Evolutionary conservation across 2,888 invertebrate species (phyloP).

Genomic region (Boloria selene): DNA sequence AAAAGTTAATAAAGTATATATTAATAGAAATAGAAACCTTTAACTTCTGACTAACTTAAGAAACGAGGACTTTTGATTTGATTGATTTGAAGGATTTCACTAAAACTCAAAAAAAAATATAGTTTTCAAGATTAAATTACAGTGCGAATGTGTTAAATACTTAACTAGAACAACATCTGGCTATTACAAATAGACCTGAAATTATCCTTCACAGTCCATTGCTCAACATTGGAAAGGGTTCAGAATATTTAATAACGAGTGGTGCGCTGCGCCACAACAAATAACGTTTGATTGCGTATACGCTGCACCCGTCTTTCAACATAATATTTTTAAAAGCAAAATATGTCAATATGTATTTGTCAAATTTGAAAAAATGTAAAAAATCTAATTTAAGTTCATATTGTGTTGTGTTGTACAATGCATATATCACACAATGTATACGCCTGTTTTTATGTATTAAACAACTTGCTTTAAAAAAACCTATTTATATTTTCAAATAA

Average conservation of each 20-base stretch:
- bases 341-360: not conserved
- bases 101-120: not conserved
- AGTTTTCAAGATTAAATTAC: not conserved
- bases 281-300: constrained; percentile 28
- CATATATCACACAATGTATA: too few species aligned
- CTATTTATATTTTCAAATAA: too few species aligned
- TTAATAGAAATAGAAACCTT: not conserved
- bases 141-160: constrained; percentile 5
- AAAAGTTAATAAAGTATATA: not conserved
- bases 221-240: constrained; percentile 41
- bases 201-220: constrained; percentile 35
- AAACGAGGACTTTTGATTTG: too few species aligned
- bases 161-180: constrained; percentile 26
- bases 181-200: constrained; percentile 25
- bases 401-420: too few species aligned
- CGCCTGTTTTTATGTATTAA: too few species aligned
- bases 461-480: too few species aligned
- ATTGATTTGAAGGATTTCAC: too few species aligned
- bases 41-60: not conserved
- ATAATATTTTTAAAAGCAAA: constrained; percentile 6
- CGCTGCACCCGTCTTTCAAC: constrained; percentile 25
- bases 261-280: constrained; percentile 22
- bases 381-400: not conserved
- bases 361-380: not conserved
- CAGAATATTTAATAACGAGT: constrained; percentile 30